These are phyloP conservation scores for Brachypterus glaber DNA, from an alignment of 2,888 invertebrate species.

Conservation along the genomic window DNA sequence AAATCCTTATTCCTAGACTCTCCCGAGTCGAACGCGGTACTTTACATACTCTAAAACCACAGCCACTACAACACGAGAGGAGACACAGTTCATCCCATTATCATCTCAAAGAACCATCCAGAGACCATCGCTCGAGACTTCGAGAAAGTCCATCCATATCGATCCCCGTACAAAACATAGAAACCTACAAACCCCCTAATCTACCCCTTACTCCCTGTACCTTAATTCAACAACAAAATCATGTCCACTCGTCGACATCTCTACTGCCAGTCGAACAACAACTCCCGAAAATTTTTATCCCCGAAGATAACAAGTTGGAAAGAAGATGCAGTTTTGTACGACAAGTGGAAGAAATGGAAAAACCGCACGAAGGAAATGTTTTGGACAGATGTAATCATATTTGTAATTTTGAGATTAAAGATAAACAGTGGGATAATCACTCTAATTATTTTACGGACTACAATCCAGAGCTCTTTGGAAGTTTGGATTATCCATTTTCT, in stretches of 20 bases:
- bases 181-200: no score
- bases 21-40: slow-evolving; percentile 42
- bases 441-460: slow-evolving; percentile 35
- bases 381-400: slow-evolving; percentile 39
- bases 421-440: slow-evolving; percentile 34
- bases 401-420: slow-evolving; percentile 40
- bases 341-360: slow-evolving; percentile 42
- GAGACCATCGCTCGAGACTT: slow-evolving; percentile 32
- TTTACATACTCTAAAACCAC: slow-evolving; percentile 32
- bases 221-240: slow-evolving; percentile 28
- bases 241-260: slow-evolving; percentile 34
- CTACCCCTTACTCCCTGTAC: slow-evolving; percentile 37
- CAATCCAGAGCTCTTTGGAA: slow-evolving; percentile 37
- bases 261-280: slow-evolving; percentile 34
- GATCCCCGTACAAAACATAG: slow-evolving; percentile 40
- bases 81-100: slow-evolving; percentile 38
- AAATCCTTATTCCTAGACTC: slow-evolving; percentile 46
- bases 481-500: slow-evolving; percentile 41
- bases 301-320: slow-evolving; percentile 38
- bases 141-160: slow-evolving; percentile 42
- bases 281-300: slow-evolving; percentile 47
- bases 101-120: slow-evolving; percentile 30
- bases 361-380: slow-evolving; percentile 33
- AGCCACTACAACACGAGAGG: slow-evolving; percentile 31
- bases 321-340: slow-evolving; percentile 44